Base-by-base conservation (phyloP, 2,797 vertebrate genomes). In the Macropodus opercularis region DNA sequence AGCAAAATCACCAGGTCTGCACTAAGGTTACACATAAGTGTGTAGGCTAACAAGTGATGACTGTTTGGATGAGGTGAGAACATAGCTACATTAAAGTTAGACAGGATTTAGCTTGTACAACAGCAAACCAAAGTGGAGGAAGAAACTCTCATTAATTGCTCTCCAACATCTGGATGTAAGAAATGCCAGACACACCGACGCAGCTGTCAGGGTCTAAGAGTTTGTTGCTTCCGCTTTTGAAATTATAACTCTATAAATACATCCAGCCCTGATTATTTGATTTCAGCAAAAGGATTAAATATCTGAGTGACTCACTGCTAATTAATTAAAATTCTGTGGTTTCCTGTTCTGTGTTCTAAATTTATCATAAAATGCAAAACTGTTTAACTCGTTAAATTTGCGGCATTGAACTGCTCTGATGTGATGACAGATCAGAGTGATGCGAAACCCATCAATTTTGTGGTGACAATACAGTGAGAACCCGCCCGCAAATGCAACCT, bases 81-180 rank as follows among this genome's bases (percentile, higher is more conserved):
- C 59, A 59, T 18, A 11, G 63, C 38, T 46, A 34, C 27, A 62
- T 53, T 39, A 42, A 56, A 51, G 17, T 22, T 63, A 49, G 24
- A 56, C 48, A 52, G 9, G 27, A 15, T 32, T 41, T 11, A 18
- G 42, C 41, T 38, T 19, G 31, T 36, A 22, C 26, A 59, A 41
- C 44, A 52, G 58, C 53, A 38, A 47, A 65, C 36, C 13, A 43
- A 59, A n/a, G 21, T 15, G 44, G 27, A 42, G 23, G 15, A 58
- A 24, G 7, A 14, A 13, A 44, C 17, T 23, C 11, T 60, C 43
- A 74, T 63, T 52, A 65, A 64, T 48, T 39, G 26, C 53, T 52
- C 49, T 47, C 42, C 17, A 15, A 70, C 72, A 82, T 75, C 53
- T 78, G 80, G 63, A 74, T 29, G 12, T 38, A 18, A 68, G 34